phyloP scores from a whole-genome alignment of 2,113 vertebrate genomes.

The Labrus mixtus region DNA sequence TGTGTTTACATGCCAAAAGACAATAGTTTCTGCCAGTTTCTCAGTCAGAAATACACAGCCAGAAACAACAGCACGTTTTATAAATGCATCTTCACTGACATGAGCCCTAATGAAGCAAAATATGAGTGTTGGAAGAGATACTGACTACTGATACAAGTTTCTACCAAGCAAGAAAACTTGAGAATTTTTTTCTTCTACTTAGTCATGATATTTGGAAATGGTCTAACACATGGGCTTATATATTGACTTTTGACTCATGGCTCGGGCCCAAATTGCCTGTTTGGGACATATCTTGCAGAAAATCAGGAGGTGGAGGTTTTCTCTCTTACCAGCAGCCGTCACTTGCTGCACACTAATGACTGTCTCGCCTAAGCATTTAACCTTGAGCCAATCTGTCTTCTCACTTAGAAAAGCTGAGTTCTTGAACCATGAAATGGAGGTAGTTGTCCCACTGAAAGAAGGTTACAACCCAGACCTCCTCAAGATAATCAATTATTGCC shows the following conservation, averaged over 20 bases:
- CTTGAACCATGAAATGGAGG: conserved; percentile 81
- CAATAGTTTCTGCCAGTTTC: background rate
- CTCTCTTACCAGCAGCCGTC: conserved; percentile 51
- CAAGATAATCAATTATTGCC: conserved; percentile 67
- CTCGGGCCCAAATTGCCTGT: conserved; percentile 50
- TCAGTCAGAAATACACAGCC: background rate
- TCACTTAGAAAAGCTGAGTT: conserved; percentile 71
- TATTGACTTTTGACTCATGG: conserved; percentile 47
- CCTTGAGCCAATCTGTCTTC: conserved; percentile 79
- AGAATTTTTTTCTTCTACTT: conserved; percentile 47
- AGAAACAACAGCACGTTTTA: background rate
- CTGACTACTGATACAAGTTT: background rate
- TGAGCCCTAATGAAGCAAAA: conserved; percentile 12
- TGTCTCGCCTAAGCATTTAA: conserved; percentile 76
- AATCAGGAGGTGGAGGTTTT: conserved; percentile 57
- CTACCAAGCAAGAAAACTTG: background rate
- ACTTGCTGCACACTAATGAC: conserved; percentile 78
- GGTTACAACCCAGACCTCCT: conserved; percentile 64
- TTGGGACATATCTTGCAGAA: conserved; percentile 60
- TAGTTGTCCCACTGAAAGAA: conserved; percentile 66
- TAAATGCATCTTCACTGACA: background rate
- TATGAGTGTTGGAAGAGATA: conserved; percentile 14
- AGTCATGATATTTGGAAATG: conserved; percentile 37
- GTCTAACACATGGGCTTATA: conserved; percentile 30
- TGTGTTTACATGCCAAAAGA: background rate